Evolutionary conservation across 2,113 vertebrate genomes (phyloP).

Genomic region (Apodemus speciosus): DNA sequence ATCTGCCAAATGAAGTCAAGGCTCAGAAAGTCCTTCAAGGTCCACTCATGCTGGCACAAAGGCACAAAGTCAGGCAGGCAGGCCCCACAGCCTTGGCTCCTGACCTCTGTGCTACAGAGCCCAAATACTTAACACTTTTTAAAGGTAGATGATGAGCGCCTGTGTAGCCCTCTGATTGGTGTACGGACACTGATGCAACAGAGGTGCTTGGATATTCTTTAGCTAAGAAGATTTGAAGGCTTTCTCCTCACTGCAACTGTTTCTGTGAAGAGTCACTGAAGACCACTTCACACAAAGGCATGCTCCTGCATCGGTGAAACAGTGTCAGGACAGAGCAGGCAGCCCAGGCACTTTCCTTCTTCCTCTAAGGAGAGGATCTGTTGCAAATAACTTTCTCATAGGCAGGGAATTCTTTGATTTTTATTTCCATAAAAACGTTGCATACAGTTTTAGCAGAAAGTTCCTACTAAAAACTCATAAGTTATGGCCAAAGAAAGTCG

Average conservation of each 20-base stretch:
- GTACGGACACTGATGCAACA: not conserved
- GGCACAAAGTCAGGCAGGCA: not conserved
- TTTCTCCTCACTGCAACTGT: not conserved
- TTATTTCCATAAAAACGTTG: not conserved
- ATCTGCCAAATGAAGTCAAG: not conserved
- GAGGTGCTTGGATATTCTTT: not conserved
- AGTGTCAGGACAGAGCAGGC: too few relatives aligned
- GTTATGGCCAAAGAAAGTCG: not conserved
- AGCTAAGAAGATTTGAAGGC: not conserved
- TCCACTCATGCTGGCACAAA: not conserved
- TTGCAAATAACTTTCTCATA: not conserved
- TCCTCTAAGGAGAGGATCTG: not conserved
- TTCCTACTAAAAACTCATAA: not conserved
- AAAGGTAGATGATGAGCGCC: not conserved
- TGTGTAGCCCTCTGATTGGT: not conserved
- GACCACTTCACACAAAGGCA: not conserved
- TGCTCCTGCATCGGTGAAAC: not conserved
- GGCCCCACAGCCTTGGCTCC: too few relatives aligned
- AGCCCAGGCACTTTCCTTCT: not conserved
- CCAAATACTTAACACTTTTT: not conserved
- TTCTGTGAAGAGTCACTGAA: not conserved
- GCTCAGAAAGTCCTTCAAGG: not conserved
- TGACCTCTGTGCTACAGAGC: not conserved
- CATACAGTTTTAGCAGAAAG: not conserved
- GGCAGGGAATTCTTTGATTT: not conserved